Percentiles rank a stretch among this genome's conserved stretches.
These are phyloP conservation scores for Xylota segnis DNA, from an alignment of 2,888 invertebrate species.

Conservation along the genomic window DNA sequence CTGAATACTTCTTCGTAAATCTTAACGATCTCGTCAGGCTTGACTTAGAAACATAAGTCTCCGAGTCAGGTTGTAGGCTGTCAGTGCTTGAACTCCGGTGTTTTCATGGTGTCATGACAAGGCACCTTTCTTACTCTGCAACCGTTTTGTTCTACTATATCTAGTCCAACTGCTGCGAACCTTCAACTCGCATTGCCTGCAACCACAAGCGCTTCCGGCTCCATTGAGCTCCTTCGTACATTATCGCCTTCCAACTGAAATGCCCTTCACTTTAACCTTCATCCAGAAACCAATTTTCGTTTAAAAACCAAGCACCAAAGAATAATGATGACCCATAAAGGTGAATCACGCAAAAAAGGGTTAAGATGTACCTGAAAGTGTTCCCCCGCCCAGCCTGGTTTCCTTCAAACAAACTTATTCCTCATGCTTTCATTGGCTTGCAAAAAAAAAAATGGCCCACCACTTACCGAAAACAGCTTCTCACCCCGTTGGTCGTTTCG, in stretches of 20 bases:
- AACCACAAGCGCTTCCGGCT: background rate
- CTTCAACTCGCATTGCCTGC: too few relatives aligned
- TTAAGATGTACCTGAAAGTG: slow-evolving; percentile 42
- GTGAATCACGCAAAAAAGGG: slow-evolving; percentile 57
- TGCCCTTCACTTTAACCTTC: slow-evolving; percentile 59
- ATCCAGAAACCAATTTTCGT: slow-evolving; percentile 28
- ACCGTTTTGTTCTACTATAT: too few relatives aligned
- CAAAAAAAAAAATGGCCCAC: slow-evolving; percentile 57
- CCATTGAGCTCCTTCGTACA: background rate
- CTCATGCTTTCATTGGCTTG: slow-evolving; percentile 26
- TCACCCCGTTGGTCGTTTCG: slow-evolving; percentile 30
- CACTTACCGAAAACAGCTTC: slow-evolving; percentile 64
- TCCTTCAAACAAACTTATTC: slow-evolving; percentile 33
- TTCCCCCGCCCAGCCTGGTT: background rate
- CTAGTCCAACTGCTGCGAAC: too few relatives aligned
- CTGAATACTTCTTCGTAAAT: too few relatives aligned
- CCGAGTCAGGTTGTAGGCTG: too few relatives aligned
- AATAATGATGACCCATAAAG: slow-evolving; percentile 66
- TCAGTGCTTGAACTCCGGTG: too few relatives aligned
- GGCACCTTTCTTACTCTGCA: too few relatives aligned
- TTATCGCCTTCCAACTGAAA: slow-evolving; percentile 31
- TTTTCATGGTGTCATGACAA: too few relatives aligned
- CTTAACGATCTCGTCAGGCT: too few relatives aligned
- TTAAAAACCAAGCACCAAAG: slow-evolving; percentile 18
- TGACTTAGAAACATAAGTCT: too few relatives aligned